phyloP scores from a whole-genome alignment of 1,140 invertebrate species.

The Colletes latitarsis region DNA sequence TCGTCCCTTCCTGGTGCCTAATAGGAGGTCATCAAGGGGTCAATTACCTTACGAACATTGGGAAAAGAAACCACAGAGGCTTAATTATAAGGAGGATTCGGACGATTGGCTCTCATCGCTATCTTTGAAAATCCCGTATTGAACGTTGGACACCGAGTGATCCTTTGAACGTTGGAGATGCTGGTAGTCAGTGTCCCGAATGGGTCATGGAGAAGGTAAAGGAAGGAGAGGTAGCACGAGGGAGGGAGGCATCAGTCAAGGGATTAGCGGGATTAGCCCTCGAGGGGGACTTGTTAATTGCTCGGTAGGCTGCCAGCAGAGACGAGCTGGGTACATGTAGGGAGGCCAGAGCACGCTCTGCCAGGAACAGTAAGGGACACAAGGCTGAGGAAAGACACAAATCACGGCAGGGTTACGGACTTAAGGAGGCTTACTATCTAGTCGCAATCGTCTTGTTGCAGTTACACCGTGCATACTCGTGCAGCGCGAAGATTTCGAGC shows the following conservation, averaged over 20 bases:
- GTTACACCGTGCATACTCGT: conserved; percentile 34
- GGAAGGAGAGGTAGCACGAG: conserved; percentile 24
- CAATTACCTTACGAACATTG: no score
- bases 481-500: neutral
- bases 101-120: neutral
- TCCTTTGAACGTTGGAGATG: conserved; percentile 48
- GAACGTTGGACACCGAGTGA: conserved; percentile 19
- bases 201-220: conserved; percentile 52
- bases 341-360: neutral
- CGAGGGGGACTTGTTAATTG: conserved; percentile 73
- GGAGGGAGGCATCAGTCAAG: conserved; percentile 69
- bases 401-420: conserved; percentile 70
- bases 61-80: no score
- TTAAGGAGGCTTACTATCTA: conserved; percentile 67
- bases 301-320: conserved; percentile 60
- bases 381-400: conserved; percentile 59
- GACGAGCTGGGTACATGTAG: conserved; percentile 27
- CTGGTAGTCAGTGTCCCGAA: conserved; percentile 51
- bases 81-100: conserved; percentile 14
- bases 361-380: conserved; percentile 43
- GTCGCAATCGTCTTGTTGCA: conserved; percentile 38
- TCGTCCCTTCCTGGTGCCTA: no score
- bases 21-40: no score
- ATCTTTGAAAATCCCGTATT: conserved; percentile 25
- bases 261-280: conserved; percentile 71